These are phyloP conservation scores for Megaleporinus macrocephalus DNA, from an alignment of 2,113 vertebrate genomes.

Conservation along the genomic window DNA sequence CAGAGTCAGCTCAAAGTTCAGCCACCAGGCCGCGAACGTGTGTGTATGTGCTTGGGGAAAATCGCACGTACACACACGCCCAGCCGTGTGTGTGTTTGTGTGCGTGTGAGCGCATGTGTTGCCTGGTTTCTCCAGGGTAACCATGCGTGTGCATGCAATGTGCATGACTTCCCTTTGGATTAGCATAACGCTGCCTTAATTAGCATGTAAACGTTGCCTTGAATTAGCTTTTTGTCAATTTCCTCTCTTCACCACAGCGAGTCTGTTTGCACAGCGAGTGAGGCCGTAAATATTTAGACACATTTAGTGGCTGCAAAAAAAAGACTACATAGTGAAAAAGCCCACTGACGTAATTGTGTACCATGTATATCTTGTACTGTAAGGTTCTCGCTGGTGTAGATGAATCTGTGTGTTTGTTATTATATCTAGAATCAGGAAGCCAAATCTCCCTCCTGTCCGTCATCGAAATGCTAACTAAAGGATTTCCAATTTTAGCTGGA, in stretches of 20 bases:
- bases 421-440: too few relatives aligned
- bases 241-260: conserved; percentile 23
- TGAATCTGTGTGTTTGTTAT: too few relatives aligned
- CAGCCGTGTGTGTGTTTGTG: not conserved
- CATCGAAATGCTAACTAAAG: too few relatives aligned
- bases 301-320: conserved; percentile 28
- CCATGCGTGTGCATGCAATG: conserved; percentile 53
- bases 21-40: conserved; percentile 33
- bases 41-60: not conserved
- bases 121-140: conserved; percentile 46
- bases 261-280: not conserved
- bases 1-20: conserved; percentile 45
- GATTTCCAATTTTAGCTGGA: too few relatives aligned
- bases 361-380: not conserved
- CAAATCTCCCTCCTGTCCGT: too few relatives aligned
- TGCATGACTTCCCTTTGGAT: conserved; percentile 52
- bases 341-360: not conserved
- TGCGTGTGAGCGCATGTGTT: conserved; percentile 3
- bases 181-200: conserved; percentile 56
- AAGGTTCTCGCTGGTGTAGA: too few relatives aligned
- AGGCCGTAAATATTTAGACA: conserved; percentile 31
- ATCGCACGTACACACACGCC: not conserved
- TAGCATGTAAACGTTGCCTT: conserved; percentile 53
- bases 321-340: not conserved
- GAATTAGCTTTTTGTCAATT: conserved; percentile 55